Evolutionary conservation across 2,888 invertebrate genomes (phyloP).

Genomic region (Nemotelus pantherinus): DNA sequence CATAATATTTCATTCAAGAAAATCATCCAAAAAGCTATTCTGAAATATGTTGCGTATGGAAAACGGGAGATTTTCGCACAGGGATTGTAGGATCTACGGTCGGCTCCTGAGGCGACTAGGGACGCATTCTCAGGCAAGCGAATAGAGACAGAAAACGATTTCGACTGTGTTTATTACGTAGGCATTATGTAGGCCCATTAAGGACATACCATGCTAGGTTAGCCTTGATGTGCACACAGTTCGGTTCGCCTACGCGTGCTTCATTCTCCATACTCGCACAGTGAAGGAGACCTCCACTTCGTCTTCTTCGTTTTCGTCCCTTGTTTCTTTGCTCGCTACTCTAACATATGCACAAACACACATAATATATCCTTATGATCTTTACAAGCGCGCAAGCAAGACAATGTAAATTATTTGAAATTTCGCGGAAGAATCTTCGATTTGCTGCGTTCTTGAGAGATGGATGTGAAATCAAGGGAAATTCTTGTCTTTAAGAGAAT

Average conservation of each 20-base stretch:
- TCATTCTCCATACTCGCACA: neutral
- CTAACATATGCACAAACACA: conserved; percentile 19
- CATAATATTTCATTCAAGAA: conserved; percentile 37
- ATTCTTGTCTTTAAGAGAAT: neutral
- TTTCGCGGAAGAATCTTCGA: conserved; percentile 28
- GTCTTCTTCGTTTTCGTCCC: neutral
- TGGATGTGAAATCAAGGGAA: neutral
- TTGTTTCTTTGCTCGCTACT: neutral
- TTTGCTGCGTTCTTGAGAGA: neutral
- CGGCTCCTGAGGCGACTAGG: neutral
- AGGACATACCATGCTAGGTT: conserved; percentile 33
- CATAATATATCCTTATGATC: conserved; percentile 21
- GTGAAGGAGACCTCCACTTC: neutral
- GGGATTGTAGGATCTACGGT: neutral
- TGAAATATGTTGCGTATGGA: conserved; percentile 24
- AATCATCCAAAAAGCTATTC: conserved; percentile 24
- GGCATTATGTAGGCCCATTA: conserved; percentile 36
- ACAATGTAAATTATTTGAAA: conserved; percentile 32
- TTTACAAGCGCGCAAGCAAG: neutral
- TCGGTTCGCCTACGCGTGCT: conserved; percentile 20
- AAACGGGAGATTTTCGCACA: neutral
- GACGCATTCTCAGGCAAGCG: neutral
- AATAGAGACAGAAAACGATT: conserved; percentile 35
- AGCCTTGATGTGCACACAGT: conserved; percentile 29
- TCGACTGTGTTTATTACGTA: conserved; percentile 34